Evolutionary conservation across 2,888 invertebrate genomes (phyloP).

Genomic region (Elmis aenea): DNA sequence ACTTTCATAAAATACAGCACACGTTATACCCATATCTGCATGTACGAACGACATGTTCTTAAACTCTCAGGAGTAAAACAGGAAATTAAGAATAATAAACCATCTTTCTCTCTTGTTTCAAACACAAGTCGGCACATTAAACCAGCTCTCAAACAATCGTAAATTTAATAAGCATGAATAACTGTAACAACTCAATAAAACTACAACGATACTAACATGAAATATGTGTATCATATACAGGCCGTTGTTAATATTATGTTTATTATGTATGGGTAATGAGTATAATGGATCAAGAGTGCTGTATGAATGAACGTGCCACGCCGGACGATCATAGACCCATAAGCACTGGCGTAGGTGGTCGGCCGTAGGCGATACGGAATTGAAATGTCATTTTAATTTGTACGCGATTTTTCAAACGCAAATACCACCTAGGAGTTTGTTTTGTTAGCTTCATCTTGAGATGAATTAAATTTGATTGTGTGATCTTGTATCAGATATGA

Average conservation of each 20-base stretch:
- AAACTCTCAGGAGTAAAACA: too few species aligned
- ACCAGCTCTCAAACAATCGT: too few species aligned
- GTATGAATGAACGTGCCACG: conserved; percentile 21
- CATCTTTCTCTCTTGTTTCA: too few species aligned
- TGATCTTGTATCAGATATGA: too few species aligned
- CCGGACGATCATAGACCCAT: conserved; percentile 10
- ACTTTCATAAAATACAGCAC: too few species aligned
- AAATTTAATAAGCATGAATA: too few species aligned
- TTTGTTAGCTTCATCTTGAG: too few species aligned
- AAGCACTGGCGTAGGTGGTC: conserved; percentile 27
- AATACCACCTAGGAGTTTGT: conserved; percentile 21
- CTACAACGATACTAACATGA: conserved; percentile 11
- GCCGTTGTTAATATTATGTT: conserved; percentile 25
- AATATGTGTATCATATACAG: conserved; percentile 23
- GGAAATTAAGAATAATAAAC: too few species aligned
- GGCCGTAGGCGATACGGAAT: conserved; percentile 25
- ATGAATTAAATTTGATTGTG: too few species aligned
- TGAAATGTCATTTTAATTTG: conserved; percentile 32
- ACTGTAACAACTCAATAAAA: conserved; percentile 9
- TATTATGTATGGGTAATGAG: conserved; percentile 27
- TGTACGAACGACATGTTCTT: too few species aligned
- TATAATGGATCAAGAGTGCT: conserved; percentile 25
- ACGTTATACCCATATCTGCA: too few species aligned
- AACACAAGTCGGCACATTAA: too few species aligned
- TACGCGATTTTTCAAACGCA: conserved; percentile 24